Base-by-base conservation (phyloP, 2,888 invertebrate genomes). In the Cyaniris semiargus region DNA sequence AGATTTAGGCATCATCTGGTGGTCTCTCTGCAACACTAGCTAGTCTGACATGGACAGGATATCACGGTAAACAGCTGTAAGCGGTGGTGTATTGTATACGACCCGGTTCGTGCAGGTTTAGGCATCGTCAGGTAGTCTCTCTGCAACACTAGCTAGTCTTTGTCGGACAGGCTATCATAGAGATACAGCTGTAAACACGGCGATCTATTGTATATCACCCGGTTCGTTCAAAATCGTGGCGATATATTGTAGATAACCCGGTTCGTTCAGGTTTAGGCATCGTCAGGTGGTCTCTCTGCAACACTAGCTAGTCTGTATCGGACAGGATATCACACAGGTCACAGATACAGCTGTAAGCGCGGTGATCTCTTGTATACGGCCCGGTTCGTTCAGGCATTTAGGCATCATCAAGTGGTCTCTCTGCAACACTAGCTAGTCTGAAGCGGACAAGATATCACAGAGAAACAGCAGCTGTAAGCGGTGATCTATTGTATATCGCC, bases 161-260 rank as follows among this genome's bases (percentile, higher is more conserved):
- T 2, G 53, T 0, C 34, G 15, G 38, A 56, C 76, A 71, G 56
- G 56, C 71, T 70, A 27, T 44, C 53, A 48, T 48, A 56, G 31
- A 31, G 31, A 75, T 31, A 71, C 70, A 71, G 75, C 48, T 53
- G 70, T 70, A 44, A 44, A 82, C 85, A 82, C 85, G 83, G 83
- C 82, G 83, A 83, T 82, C 83, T 8, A 23, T n/a, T 58, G 8
- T 58, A 3, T 21, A 23, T 5, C n/a, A 4, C 7, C 1, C 6
- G 8, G 10, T 82, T 83, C 4, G 83, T 83, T 83, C 83, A 31
- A 31, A 2, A 31, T 31, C 3, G 31, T 31, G 31, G 31, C 3
- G 31, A 31, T 31, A 4, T 31, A 3, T 31, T 31, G 31, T 31
- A 31, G 31, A 31, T 31, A 31, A 31, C 34, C 34, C 21, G 21